Percentiles rank a stretch among this genome's conserved stretches.
Evolutionary conservation across 2,888 invertebrate species (phyloP).

Genomic region (Acanthosoma haemorrhoidale): DNA sequence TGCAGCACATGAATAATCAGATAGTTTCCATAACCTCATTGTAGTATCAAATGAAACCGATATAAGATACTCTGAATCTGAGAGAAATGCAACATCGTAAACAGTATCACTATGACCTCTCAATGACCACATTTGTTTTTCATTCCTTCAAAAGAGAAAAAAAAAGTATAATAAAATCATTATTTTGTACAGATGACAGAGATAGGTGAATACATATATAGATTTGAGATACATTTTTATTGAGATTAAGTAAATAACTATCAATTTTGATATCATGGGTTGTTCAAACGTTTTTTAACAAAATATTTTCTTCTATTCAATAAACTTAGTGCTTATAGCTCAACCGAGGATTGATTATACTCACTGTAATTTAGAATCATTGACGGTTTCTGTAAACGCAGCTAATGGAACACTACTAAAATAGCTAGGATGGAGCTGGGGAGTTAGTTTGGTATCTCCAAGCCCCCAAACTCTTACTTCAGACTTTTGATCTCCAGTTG

Average conservation of each 20-base stretch:
- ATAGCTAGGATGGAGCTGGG: conserved; percentile 33
- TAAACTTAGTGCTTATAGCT: neutral
- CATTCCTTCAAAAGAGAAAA: conserved; percentile 32
- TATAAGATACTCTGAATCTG: conserved; percentile 60
- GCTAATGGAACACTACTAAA: conserved; percentile 36
- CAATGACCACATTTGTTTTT: conserved; percentile 47
- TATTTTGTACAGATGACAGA: too few species aligned
- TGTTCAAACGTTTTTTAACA: too few species aligned
- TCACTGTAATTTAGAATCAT: conserved; percentile 34
- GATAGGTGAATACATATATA: too few species aligned
- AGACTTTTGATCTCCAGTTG: conserved; percentile 65
- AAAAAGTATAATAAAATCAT: too few species aligned
- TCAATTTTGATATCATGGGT: neutral
- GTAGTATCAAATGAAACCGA: conserved; percentile 72
- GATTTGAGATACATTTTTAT: neutral
- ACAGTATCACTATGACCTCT: conserved; percentile 69
- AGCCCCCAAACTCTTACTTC: conserved; percentile 64
- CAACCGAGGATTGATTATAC: neutral
- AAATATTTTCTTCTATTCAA: too few species aligned
- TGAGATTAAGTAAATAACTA: neutral
- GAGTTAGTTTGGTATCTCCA: conserved; percentile 48
- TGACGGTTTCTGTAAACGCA: conserved; percentile 33
- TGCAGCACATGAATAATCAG: conserved; percentile 63
- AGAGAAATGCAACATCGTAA: conserved; percentile 59
- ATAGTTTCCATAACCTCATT: conserved; percentile 68